Evolutionary conservation across 2,888 invertebrate genomes (phyloP), one percentile per base, ranked within the genome.

Genomic region (Magallana nippona): DNA sequence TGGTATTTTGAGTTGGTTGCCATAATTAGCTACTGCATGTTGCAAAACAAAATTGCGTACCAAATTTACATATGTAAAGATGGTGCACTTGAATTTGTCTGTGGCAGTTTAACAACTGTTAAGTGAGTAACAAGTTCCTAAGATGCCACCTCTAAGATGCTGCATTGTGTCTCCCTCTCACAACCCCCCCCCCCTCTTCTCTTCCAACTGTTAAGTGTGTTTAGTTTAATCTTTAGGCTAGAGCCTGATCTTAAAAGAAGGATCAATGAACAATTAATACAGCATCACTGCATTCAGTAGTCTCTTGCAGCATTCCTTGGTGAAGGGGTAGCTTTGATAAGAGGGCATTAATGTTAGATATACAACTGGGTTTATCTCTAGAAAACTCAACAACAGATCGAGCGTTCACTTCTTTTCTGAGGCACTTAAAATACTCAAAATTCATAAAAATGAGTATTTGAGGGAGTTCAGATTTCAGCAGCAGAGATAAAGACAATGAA

Each of bases 241-340:
- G 27, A 15, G 71, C 27, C 71, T 71, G 71, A 44, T 8, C 44
- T 44, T 8, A 8, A 44, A 71, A 71, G 71, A 32, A 71, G 32
- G 71, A 71, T 71, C 71, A 71, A 71, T 71, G 71, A 71, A 71
- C 71, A 71, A 71, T 71, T 71, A 71, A 71, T 71, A 44, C 44
- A 71, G 71, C 71, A 15, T 22, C 71, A 27, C 11, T 22, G 71
- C 71, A 71, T 11, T 71, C 15, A 32, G 32, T 32, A 71, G 27
- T 27, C 27, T 27, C 27, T 15, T 71, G 15, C 71, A 71, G 15
- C 71, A 71, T 71, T 71, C 71, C 71, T 71, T 71, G 71, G 71
- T 71, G 22, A 27, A 71, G 32, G 22, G 71, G 71, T 71, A 32
- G 71, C 13, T 22, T 2, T 15, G 71, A 71, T 71, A 71, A 71